phyloP scores from a whole-genome alignment of 2,113 vertebrate genomes.

The Tichodroma muraria region DNA sequence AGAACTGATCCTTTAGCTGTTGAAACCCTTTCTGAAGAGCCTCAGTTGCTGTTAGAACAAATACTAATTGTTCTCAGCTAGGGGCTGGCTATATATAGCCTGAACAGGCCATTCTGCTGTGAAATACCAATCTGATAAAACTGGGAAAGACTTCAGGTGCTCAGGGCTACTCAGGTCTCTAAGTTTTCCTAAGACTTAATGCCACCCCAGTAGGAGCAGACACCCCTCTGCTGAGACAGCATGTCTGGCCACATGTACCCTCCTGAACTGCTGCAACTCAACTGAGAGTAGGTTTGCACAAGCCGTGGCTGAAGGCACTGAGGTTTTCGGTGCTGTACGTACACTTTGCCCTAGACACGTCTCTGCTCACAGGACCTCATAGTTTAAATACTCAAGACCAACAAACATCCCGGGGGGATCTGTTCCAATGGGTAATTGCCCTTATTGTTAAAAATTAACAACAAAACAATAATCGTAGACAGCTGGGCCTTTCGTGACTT shows the following conservation, averaged over 20 bases:
- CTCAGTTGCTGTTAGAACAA: neutral
- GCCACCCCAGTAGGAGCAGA: neutral
- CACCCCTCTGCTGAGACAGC: neutral
- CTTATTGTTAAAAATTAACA: slow-evolving; percentile 61
- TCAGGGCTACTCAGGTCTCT: neutral
- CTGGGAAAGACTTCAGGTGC: neutral
- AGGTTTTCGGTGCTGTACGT: fast-evolving
- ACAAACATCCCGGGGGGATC: slow-evolving; percentile 6
- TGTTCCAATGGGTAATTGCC: slow-evolving; percentile 35
- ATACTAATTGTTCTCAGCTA: slow-evolving; percentile 1
- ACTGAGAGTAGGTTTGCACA: slow-evolving; percentile 15
- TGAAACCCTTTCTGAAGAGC: slow-evolving; percentile 8
- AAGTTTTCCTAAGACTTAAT: neutral
- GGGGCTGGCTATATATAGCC: neutral
- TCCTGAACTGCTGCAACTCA: neutral
- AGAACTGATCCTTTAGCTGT: neutral
- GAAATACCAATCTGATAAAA: neutral
- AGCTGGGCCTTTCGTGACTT: slow-evolving; percentile 25
- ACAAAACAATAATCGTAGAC: slow-evolving; percentile 47
- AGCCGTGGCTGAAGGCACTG: neutral
- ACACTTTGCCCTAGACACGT: slow-evolving; percentile 48
- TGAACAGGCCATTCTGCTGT: neutral
- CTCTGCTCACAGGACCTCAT: slow-evolving; percentile 16
- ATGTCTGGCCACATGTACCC: neutral
- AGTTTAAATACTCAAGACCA: slow-evolving; percentile 36